Evolutionary conservation across 2,888 invertebrate species (phyloP), one percentile per base, ranked within the genome.

Genomic region (Meandrusa payeni): DNA sequence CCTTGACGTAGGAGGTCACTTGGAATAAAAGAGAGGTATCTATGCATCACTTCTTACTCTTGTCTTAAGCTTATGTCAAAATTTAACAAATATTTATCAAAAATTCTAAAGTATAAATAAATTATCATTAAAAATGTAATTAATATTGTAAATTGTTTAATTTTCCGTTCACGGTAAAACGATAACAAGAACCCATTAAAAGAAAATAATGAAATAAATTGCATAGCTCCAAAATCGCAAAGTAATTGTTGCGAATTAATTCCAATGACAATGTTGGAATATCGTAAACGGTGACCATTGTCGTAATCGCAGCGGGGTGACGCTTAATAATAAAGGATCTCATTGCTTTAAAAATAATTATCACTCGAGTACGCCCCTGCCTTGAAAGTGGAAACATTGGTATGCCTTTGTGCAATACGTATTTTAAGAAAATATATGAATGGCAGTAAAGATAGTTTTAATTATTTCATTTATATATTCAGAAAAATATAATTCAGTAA

Each of bases 171-270:
- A 27, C 5, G 2, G 17, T n/a, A 5, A 26, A 27, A 17, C 6
- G 7, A 17, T 15, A 32, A 9, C 4, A 7, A 20, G 19, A 12
- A 7, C 2, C 5, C 9, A n/a, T 36, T 5, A 31, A 29, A 17
- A 19, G 23, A 26, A 37, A 24, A 24, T n/a, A 37, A 20, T 17
- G 20, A 32, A 32, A 44, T 44, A 44, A 44, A 34, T 33, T 34
- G 17, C 12, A n/a, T 19, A 31, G 26, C 12, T 20, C 20, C 10
- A 27, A 39, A 43, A 28, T 20, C 17, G 33, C 44, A 39, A 33
- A 17, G 44, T 44, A 44, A 44, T 39, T 23, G 33, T 39, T 3
- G 27, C 10, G 44, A 55, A 48, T 52, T 47, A 50, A 48, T 48
- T 51, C 24, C 40, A 37, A 46, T 36, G 46, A 44, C 29, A 40